A percentile compares a stretch with the other conserved stretches of the same genome.
Conservation (phyloP, 2,888 invertebrate species). For the Philereme vetulata region DNA sequence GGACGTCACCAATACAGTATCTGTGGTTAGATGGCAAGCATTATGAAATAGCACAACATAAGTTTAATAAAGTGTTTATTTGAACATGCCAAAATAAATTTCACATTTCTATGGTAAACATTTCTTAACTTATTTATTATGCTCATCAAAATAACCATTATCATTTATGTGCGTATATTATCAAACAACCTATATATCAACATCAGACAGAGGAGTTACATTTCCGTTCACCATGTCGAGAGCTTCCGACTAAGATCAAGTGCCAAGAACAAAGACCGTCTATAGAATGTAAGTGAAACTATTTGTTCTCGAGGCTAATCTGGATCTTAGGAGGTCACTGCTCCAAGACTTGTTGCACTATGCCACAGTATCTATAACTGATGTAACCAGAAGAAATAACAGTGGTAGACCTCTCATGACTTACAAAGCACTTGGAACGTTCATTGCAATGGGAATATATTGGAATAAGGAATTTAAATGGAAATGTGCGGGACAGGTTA, state of each 20-base stretch:
- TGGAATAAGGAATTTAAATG: slow-evolving; percentile 24
- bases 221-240: slow-evolving; percentile 15
- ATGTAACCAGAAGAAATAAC: neutral
- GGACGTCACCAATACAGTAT: no score
- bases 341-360: slow-evolving; percentile 6
- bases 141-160: no score
- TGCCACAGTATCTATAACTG: neutral
- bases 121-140: no score
- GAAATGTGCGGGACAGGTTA: slow-evolving; percentile 17
- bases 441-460: slow-evolving; percentile 11
- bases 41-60: no score
- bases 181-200: no score
- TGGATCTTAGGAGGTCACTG: slow-evolving; percentile 10
- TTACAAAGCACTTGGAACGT: slow-evolving; percentile 11
- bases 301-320: neutral
- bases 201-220: neutral
- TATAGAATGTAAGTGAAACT: neutral
- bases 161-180: no score
- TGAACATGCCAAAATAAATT: no score
- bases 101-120: no score
- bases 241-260: slow-evolving; percentile 19
- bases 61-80: no score
- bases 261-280: neutral
- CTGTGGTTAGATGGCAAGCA: no score
- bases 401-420: slow-evolving; percentile 2